Base-by-base conservation (phyloP, 2,113 vertebrate species). In the Labeo catla region DNA sequence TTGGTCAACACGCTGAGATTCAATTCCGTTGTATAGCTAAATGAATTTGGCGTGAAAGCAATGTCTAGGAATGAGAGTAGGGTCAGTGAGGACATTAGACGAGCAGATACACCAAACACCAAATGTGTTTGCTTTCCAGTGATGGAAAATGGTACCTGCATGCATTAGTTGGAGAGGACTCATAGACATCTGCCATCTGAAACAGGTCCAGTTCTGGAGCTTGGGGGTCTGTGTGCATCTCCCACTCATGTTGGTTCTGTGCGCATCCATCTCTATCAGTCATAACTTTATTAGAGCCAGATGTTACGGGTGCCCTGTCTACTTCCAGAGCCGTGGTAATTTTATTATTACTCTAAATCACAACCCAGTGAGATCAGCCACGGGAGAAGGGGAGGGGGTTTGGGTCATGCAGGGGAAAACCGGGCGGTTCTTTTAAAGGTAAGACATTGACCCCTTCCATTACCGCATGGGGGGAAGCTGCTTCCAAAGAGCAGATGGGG, bases 301-400 rank as follows among this genome's bases (percentile, higher is more conserved):
- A 90, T 90, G 90, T 87, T 86, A 82, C 23, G 85, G 81, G 83
- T 91, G 90, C 87, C 88, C 88, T 87, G 90, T 87, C 87, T 89
- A 79, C 84, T 87, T 86, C 85, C 87, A 86, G 85, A 86, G 84
- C 81, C 57, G 63, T 81, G 86, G 88, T 89, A 84, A 91, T 91
- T 89, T 88, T 90, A 90, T 88, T 89, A 88, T 89, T 84, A 86
- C 86, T 88, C 79, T 86, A 89, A 88, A 88, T 89, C 85, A 88
- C 83, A 83, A 87, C 34, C 85, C 65, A 82, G 84, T 36, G 52
- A 87, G 78, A 89, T 89, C 81, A 84, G 80, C 79, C 63, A 77
- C 16, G 19, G 83, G 63, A 66, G 84, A 85, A 65, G 21, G 72
- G 73, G 77, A 73, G 84, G 66, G 86, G 43, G 73, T 43, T 8